phyloP scores from a whole-genome alignment of 2,888 invertebrate species.

The Folsomia manolachei region DNA sequence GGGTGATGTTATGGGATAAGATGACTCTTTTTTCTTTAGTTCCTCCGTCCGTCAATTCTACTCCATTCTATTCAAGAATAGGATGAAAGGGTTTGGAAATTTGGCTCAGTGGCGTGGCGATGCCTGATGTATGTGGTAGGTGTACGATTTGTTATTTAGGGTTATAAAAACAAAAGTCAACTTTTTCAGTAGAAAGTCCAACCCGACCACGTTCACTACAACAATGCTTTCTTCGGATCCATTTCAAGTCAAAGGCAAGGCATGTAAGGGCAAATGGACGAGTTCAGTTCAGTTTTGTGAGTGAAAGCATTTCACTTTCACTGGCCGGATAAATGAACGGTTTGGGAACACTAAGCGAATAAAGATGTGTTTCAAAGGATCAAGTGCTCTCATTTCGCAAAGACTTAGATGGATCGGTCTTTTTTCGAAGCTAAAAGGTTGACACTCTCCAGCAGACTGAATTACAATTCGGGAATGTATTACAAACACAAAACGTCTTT shows the following conservation, averaged over 20 bases:
- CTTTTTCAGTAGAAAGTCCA: too few species aligned
- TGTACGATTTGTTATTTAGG: too few species aligned
- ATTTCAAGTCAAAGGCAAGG: too few species aligned
- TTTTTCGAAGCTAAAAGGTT: constrained; percentile 3
- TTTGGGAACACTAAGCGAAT: neutral
- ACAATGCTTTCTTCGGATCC: neutral
- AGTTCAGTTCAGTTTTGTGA: neutral
- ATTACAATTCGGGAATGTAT: constrained; percentile 9
- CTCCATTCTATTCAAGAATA: neutral
- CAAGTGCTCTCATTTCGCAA: constrained; percentile 10
- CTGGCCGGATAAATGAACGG: constrained; percentile 1
- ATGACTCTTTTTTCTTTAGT: neutral
- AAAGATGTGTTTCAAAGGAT: constrained; percentile 14
- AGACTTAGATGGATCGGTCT: constrained; percentile 7
- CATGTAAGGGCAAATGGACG: neutral
- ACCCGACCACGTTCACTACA: too few species aligned
- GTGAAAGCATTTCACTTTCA: constrained; percentile 9
- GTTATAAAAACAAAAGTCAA: neutral
- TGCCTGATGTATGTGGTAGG: neutral
- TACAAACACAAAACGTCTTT: constrained; percentile 4
- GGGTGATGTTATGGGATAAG: neutral
- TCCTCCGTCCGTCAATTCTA: neutral
- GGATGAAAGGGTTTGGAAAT: too few species aligned
- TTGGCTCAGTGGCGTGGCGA: too few species aligned
- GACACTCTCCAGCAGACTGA: constrained; percentile 13